phyloP scores from a whole-genome alignment of 2,888 invertebrate genomes.

The Aromia moschata region DNA sequence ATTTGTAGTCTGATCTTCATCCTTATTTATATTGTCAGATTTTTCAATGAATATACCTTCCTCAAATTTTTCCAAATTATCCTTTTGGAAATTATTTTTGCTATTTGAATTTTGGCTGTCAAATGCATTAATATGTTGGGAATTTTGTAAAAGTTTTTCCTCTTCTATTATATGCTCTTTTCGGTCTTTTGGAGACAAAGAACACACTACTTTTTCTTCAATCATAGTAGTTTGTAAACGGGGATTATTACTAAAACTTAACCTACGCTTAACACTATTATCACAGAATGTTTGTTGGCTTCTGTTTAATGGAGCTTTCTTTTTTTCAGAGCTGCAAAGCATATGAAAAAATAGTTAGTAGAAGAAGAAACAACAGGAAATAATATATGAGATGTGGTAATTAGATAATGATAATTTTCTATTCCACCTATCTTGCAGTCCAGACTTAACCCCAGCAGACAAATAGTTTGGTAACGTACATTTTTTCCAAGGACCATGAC shows the following conservation, averaged over 20 bases:
- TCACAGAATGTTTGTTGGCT: slow-evolving; percentile 30
- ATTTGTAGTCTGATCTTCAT: not conserved
- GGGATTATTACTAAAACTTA: slow-evolving; percentile 41
- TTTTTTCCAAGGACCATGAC: too few species aligned
- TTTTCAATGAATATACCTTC: not conserved
- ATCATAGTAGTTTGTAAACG: slow-evolving; percentile 34
- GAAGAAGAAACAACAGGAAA: too few species aligned
- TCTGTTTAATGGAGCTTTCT: slow-evolving; percentile 14
- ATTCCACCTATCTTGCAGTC: too few species aligned
- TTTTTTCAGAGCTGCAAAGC: slow-evolving; percentile 29
- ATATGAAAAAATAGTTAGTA: slow-evolving; percentile 6
- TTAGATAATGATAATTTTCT: too few species aligned
- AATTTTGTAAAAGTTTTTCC: not conserved
- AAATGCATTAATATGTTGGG: not conserved
- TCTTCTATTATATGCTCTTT: not conserved
- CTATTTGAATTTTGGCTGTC: not conserved
- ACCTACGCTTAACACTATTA: slow-evolving; percentile 45
- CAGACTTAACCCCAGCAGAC: too few species aligned
- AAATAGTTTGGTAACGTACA: too few species aligned
- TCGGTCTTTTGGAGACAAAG: slow-evolving; percentile 26
- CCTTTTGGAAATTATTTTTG: not conserved
- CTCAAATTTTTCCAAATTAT: not conserved
- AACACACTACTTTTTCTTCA: slow-evolving; percentile 47
- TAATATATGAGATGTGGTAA: too few species aligned
- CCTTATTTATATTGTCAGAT: not conserved